Percentiles rank a stretch among this genome's conserved stretches.
Evolutionary conservation across 2,797 vertebrate species (phyloP).

Genomic region (Margarornis squamiger): DNA sequence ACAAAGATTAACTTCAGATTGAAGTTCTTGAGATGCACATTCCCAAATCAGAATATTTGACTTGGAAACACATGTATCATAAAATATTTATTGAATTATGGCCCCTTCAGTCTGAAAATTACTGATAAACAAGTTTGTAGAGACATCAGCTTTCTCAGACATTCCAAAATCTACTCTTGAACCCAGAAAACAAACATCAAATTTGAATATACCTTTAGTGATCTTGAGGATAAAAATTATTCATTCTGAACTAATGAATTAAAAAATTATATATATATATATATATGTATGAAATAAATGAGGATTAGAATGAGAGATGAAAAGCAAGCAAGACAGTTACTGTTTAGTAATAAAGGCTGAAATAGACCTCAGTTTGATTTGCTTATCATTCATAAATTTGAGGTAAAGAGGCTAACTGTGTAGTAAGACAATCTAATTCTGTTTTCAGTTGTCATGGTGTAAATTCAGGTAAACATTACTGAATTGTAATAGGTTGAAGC

Average conservation of each 20-base stretch:
- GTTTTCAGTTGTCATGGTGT: not conserved
- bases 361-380: not conserved
- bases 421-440: not conserved
- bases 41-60: slow-evolving; percentile 21
- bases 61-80: not conserved
- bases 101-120: not conserved
- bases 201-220: not conserved
- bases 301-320: not conserved
- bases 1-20: slow-evolving; percentile 69
- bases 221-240: not conserved
- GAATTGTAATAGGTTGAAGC: not conserved
- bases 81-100: not conserved
- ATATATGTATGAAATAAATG: not conserved
- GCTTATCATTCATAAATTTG: not conserved
- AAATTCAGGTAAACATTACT: not conserved
- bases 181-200: not conserved
- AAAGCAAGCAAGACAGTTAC: not conserved
- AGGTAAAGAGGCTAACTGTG: not conserved
- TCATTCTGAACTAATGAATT: not conserved
- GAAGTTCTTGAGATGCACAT: slow-evolving; percentile 51
- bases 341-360: not conserved
- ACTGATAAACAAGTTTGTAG: not conserved
- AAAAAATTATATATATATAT: not conserved
- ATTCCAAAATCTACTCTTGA: not conserved
- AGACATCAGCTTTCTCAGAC: not conserved